These are phyloP conservation scores for Rhyzopertha dominica DNA, from an alignment of 1,140 invertebrate species.

Conservation along the genomic window DNA sequence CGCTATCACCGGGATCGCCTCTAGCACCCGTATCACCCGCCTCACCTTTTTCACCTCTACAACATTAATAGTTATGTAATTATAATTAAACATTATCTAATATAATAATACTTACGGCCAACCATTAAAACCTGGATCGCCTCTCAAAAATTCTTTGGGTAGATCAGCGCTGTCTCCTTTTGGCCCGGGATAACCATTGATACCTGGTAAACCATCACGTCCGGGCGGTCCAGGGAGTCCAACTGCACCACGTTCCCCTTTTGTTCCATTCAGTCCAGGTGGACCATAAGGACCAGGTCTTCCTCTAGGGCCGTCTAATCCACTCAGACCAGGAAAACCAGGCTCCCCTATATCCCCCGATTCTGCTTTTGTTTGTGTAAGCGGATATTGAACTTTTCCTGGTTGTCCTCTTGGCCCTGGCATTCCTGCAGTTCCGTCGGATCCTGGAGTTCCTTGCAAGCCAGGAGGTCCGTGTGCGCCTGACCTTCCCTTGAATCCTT, in stretches of 20 bases:
- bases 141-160: slow-evolving; percentile 47
- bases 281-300: slow-evolving; percentile 46
- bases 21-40: slow-evolving; percentile 44
- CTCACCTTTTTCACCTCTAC: slow-evolving; percentile 32
- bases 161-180: slow-evolving; percentile 49
- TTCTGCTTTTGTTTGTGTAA: neutral
- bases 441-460: slow-evolving; percentile 37
- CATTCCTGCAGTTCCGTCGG: slow-evolving; percentile 47
- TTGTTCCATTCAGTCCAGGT: slow-evolving; percentile 46
- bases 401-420: slow-evolving; percentile 59
- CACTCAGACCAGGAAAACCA: slow-evolving; percentile 46
- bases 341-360: slow-evolving; percentile 9
- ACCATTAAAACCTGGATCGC: slow-evolving; percentile 44
- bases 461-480: no score
- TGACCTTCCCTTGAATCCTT: no score
- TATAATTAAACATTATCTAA: slow-evolving; percentile 2
- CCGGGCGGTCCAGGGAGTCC: slow-evolving; percentile 51
- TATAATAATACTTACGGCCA: slow-evolving; percentile 24
- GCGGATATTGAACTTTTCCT: slow-evolving; percentile 56
- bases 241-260: slow-evolving; percentile 54
- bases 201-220: slow-evolving; percentile 51
- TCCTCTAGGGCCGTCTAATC: slow-evolving; percentile 47
- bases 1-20: slow-evolving; percentile 31
- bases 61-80: slow-evolving; percentile 12
- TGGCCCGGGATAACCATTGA: slow-evolving; percentile 49